Evolutionary conservation across 2,113 vertebrate species (phyloP).

Genomic region (Egretta garzetta): DNA sequence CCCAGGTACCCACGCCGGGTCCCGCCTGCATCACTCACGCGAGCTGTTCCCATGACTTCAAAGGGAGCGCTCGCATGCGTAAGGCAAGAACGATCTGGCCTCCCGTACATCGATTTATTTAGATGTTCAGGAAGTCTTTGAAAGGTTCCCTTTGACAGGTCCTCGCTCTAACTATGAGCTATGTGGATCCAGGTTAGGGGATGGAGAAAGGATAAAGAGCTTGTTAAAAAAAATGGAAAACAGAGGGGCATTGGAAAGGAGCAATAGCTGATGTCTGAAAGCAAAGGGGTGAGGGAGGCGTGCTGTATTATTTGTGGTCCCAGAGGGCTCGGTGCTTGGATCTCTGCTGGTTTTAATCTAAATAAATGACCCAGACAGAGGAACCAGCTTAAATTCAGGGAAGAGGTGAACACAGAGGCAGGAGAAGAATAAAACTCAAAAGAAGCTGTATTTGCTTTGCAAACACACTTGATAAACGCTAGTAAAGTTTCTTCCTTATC

Average conservation of each 20-base stretch:
- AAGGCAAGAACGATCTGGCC: not conserved
- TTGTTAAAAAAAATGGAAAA: conserved; percentile 20
- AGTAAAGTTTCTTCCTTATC: not conserved
- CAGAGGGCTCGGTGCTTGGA: not conserved
- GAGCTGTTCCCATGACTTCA: not conserved
- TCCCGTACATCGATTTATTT: not conserved
- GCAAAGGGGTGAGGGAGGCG: not conserved
- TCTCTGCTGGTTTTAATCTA: conserved; percentile 63
- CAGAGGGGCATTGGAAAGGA: not conserved
- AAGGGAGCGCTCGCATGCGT: not conserved
- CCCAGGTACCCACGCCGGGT: not conserved
- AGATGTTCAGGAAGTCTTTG: conserved; percentile 26
- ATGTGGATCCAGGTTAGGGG: not conserved
- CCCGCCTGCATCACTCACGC: not conserved
- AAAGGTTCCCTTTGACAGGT: not conserved
- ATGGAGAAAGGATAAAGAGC: not conserved
- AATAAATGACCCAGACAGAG: conserved; percentile 45
- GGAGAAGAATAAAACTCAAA: not conserved
- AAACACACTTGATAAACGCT: not conserved
- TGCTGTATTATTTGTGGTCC: not conserved
- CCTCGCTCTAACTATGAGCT: not conserved
- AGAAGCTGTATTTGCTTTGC: conserved; percentile 17
- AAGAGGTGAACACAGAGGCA: conserved; percentile 9
- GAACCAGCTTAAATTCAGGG: not conserved
- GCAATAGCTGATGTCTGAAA: not conserved